These are phyloP conservation scores for Pipistrellus pygmaeus DNA, from an alignment of 2,797 vertebrate species.

Conservation along the genomic window DNA sequence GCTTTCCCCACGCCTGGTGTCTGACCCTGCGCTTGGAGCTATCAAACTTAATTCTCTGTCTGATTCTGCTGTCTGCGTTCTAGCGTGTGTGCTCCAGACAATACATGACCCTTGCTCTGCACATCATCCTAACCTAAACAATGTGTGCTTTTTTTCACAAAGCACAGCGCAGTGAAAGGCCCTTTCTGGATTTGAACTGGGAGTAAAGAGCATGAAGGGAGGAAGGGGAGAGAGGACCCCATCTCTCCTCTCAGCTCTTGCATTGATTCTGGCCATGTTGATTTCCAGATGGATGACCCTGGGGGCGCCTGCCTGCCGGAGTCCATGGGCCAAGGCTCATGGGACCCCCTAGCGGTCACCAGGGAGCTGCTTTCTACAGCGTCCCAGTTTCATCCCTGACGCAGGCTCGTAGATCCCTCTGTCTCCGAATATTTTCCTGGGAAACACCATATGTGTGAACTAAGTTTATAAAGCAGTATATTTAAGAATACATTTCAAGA, in stretches of 20 bases:
- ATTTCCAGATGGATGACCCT: not conserved
- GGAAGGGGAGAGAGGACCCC: too few species aligned
- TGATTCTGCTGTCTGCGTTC: not conserved
- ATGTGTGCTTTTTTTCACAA: not conserved
- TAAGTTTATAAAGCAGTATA: slow-evolving; percentile 78
- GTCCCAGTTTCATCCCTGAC: not conserved
- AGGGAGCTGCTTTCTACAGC: not conserved
- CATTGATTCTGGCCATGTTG: not conserved
- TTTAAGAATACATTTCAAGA: slow-evolving; percentile 81
- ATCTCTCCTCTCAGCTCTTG: not conserved
- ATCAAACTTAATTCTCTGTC: not conserved
- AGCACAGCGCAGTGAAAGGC: not conserved
- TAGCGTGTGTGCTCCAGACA: not conserved
- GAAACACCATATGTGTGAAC: slow-evolving; percentile 73
- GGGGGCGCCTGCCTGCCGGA: rapidly evolving
- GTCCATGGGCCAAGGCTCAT: rapidly evolving
- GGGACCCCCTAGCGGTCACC: rapidly evolving
- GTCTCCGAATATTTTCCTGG: slow-evolving; percentile 66
- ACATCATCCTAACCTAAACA: not conserved
- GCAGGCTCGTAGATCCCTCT: not conserved
- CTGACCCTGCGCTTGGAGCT: not conserved
- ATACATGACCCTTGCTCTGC: not conserved
- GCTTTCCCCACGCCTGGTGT: not conserved
- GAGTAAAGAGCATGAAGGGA: not conserved
- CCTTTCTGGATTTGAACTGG: not conserved